Percentiles rank a stretch among this genome's conserved stretches.
These are phyloP conservation scores for Drosophila anomalipes DNA, from an alignment of 2,888 invertebrate genomes.

Conservation along the genomic window DNA sequence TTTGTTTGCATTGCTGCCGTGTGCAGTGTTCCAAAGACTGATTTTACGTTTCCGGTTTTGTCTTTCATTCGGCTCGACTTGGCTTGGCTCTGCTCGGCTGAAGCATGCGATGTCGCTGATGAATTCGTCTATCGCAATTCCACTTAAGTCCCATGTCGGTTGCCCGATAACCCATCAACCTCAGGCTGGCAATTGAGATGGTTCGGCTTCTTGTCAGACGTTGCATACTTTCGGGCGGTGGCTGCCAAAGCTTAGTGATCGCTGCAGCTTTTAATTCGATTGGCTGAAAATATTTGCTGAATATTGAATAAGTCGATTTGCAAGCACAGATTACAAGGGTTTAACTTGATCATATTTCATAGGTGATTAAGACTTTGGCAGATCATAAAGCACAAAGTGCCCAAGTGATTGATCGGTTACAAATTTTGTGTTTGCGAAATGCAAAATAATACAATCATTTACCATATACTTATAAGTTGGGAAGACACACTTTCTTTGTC, in stretches of 20 bases:
- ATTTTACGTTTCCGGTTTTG: neutral
- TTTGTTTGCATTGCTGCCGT: constrained; percentile 25
- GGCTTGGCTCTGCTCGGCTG: neutral
- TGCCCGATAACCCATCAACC: constrained; percentile 26
- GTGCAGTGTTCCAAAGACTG: constrained; percentile 19
- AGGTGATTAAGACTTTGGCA: neutral
- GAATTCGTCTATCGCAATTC: neutral
- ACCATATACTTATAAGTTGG: neutral
- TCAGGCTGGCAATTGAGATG: neutral
- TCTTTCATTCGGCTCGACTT: neutral
- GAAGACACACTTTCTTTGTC: neutral
- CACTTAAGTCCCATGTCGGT: neutral
- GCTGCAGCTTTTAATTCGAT: neutral
- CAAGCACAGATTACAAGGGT: neutral
- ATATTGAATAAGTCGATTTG: neutral
- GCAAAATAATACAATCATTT: neutral
- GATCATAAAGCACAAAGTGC: neutral
- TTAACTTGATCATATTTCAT: neutral
- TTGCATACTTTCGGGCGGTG: constrained; percentile 59
- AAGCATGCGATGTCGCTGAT: neutral
- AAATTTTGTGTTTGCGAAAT: neutral
- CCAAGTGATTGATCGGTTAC: neutral
- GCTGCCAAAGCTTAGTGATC: neutral
- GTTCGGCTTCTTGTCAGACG: too few relatives aligned
- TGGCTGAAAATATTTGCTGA: neutral